Base-by-base conservation (phyloP, 2,888 invertebrate genomes). In the Entomobrya proxima region DNA sequence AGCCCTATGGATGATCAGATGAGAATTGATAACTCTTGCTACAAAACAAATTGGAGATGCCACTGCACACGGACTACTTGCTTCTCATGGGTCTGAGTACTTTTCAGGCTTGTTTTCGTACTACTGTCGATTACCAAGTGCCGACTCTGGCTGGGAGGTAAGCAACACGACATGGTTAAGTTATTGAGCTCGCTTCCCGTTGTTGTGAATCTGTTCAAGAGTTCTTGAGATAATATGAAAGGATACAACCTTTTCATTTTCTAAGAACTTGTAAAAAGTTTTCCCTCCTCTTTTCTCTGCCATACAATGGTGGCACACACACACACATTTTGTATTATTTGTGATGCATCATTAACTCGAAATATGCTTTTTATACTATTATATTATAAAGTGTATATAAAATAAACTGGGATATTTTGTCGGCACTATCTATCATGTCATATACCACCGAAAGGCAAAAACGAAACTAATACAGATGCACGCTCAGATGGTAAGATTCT, bases 341-440 rank as follows among this genome's bases (percentile, higher is more conserved):
- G 77, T 21, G 47, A 84, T 77, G 84, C 84, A 77, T 84, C 84
- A 84, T 84, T 84, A 84, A 84, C 77, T 84, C 58, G 32, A 52
- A 83, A 69, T 77, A 75, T 55, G 75, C 27, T 55, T 40, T 72
- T 37, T 72, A 6, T 72, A n/a, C 44, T 27, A 69, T 44, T 11
- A 21, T 55, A 75, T 50, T 75, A 76, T 40, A 18, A 76, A 76
- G 37, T 18, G 27, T 50, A 72, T n/a, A n/a, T 50, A 27, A 64
- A 7, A 67, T 67, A 67, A 37, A 37, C 27, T 58, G 21, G 21
- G 9, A 21, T 21, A 37, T 27, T 30, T n/a, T 30, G 11, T 18
- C 47, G 40, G 1, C 27, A 72, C 30, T 47, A 44, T 15, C 0
- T n/a, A 40, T 9, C 15, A n/a, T n/a, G n/a, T n/a, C n/a, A n/a